Conservation (phyloP, 2,888 invertebrate species). For the Plebejus argus region DNA sequence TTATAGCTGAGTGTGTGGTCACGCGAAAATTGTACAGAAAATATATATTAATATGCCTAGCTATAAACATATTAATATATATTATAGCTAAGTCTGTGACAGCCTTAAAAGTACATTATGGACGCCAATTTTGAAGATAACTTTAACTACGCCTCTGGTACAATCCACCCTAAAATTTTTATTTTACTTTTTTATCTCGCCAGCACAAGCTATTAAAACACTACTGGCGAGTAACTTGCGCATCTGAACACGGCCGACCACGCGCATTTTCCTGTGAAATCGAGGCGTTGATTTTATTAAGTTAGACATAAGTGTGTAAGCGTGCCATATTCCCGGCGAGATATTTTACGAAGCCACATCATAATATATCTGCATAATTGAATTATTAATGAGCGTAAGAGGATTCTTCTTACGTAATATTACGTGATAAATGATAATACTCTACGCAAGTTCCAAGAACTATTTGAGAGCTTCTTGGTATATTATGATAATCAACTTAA, state of each 20-base stretch:
- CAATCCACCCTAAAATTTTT: too few relatives aligned
- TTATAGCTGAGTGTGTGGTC: too few relatives aligned
- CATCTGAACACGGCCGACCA: background rate
- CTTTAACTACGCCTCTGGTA: too few relatives aligned
- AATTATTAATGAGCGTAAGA: background rate
- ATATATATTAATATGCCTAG: too few relatives aligned
- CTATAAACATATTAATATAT: too few relatives aligned
- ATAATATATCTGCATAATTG: slow-evolving; percentile 12
- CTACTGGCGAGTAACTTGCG: background rate
- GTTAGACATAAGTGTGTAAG: slow-evolving; percentile 12
- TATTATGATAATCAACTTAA: too few relatives aligned
- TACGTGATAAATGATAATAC: background rate
- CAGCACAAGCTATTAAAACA: background rate
- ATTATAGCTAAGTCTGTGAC: too few relatives aligned
- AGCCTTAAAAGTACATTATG: too few relatives aligned
- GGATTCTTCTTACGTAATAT: background rate
- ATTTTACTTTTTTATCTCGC: background rate
- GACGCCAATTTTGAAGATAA: too few relatives aligned
- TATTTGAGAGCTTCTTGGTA: background rate
- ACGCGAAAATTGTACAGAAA: too few relatives aligned
- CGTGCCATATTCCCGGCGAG: background rate
- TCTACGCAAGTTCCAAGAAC: background rate
- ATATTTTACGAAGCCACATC: slow-evolving; percentile 3
- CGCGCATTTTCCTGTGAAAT: background rate
- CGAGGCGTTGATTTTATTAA: slow-evolving; percentile 11